phyloP scores from a whole-genome alignment of 2,797 vertebrate species.

The Xenops minutus region DNA sequence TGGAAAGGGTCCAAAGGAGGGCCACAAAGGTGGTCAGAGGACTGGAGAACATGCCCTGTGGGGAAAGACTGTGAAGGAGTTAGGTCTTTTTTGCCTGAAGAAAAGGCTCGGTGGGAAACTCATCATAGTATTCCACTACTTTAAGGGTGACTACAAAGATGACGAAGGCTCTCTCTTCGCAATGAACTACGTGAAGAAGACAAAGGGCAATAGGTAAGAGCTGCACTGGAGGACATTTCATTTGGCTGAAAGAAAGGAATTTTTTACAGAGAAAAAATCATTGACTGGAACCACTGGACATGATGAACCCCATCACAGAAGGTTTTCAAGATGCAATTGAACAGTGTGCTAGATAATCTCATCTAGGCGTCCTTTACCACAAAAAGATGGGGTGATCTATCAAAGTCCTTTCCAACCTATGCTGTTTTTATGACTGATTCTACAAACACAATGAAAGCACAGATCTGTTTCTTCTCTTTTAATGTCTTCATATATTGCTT shows the following conservation, averaged over 20 bases:
- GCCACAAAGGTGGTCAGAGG: not conserved
- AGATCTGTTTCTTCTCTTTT: not conserved
- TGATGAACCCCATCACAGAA: accelerated
- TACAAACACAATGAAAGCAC: not conserved
- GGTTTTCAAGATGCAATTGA: not conserved
- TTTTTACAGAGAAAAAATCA: not conserved
- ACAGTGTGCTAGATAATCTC: not conserved
- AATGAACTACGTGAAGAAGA: not conserved
- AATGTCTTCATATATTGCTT: not conserved
- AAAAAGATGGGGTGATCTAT: not conserved
- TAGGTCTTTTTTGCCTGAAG: not conserved
- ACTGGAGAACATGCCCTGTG: not conserved
- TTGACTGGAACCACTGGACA: not conserved
- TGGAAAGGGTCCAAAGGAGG: not conserved
- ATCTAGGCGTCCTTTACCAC: not conserved
- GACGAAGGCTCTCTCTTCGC: not conserved
- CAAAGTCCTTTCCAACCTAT: not conserved
- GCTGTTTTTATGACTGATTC: not conserved
- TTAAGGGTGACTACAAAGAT: not conserved
- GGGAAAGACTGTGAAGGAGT: not conserved
- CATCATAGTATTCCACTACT: not conserved
- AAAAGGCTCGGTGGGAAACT: not conserved
- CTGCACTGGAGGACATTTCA: not conserved
- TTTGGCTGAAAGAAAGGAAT: not conserved
- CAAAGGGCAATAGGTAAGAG: not conserved